phyloP scores from a whole-genome alignment of 2,113 vertebrate genomes.

The Trinectes maculatus region DNA sequence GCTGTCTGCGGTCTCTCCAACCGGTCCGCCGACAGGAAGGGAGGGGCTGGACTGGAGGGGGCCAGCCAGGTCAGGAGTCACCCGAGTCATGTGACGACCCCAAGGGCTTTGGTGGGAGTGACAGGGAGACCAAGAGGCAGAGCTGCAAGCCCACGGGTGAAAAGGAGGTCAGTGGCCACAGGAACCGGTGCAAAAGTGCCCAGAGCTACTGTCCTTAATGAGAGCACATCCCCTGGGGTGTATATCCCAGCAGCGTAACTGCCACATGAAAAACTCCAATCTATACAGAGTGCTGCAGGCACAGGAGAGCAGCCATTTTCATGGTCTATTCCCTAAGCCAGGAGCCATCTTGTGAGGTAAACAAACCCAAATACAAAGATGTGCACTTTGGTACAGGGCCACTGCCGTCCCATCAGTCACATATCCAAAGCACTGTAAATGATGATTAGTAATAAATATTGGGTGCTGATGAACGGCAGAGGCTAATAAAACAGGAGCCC shows the following conservation, averaged over 20 bases:
- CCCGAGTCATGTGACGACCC: constrained; percentile 83
- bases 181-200: constrained; percentile 86
- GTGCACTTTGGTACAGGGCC: constrained; percentile 50
- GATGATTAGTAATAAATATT: constrained; percentile 62
- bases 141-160: constrained; percentile 85
- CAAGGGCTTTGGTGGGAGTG: constrained; percentile 77
- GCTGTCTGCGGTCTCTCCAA: constrained; percentile 58
- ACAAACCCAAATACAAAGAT: constrained; percentile 72
- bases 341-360: constrained; percentile 80
- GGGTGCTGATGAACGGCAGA: constrained; percentile 15
- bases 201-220: constrained; percentile 87
- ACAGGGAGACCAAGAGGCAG: constrained; percentile 81
- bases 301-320: constrained; percentile 77
- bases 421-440: constrained; percentile 45
- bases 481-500: constrained; percentile 53
- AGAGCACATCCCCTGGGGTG: constrained; percentile 86
- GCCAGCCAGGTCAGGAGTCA: constrained; percentile 87
- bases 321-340: constrained; percentile 76
- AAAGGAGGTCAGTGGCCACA: constrained; percentile 94
- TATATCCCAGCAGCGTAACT: constrained; percentile 74
- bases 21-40: constrained; percentile 69
- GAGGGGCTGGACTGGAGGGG: constrained; percentile 61
- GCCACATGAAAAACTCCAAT: constrained; percentile 80
- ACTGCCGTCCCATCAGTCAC: constrained; percentile 37
- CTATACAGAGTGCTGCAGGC: constrained; percentile 75